These are phyloP conservation scores for Pseudochaenichthys georgianus DNA, from an alignment of 2,797 vertebrate genomes.

Conservation along the genomic window DNA sequence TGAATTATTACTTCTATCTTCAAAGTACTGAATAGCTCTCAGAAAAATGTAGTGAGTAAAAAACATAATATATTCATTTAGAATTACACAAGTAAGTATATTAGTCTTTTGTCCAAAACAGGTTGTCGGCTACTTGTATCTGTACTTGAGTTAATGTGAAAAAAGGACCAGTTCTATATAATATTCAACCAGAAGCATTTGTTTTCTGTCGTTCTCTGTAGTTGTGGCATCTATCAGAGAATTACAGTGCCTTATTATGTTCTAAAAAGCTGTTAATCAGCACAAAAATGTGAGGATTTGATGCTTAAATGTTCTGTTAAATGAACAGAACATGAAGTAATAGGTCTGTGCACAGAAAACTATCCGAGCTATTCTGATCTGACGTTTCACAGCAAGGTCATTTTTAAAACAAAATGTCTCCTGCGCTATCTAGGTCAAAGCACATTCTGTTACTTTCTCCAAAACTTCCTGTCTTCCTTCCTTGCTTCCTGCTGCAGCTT, in stretches of 20 bases:
- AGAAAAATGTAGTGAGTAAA: background rate
- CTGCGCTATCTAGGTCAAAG: constrained; percentile 85
- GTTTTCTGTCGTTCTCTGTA: background rate
- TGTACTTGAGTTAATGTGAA: background rate
- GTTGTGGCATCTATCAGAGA: background rate
- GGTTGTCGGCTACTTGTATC: no score
- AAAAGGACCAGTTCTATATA: background rate
- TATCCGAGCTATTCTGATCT: constrained; percentile 86
- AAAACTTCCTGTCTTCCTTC: constrained; percentile 79
- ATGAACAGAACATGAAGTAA: constrained; percentile 55
- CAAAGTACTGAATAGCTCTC: background rate
- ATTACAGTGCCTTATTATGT: constrained; percentile 1
- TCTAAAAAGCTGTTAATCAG: constrained; percentile 20
- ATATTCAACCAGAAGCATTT: constrained; percentile 1
- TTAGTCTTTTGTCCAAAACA: background rate
- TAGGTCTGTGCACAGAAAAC: constrained; percentile 58
- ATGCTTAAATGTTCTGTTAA: constrained; percentile 42
- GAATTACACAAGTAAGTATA: background rate
- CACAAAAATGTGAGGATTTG: constrained; percentile 10
- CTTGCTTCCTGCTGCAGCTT: constrained; percentile 76
- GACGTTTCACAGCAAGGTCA: constrained; percentile 87
- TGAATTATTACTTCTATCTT: background rate
- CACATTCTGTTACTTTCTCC: constrained; percentile 81
- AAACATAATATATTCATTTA: no score
- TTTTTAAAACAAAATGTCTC: constrained; percentile 89